Base-by-base conservation (phyloP, 2,797 vertebrate species). In the Philypnodon macrostomus region DNA sequence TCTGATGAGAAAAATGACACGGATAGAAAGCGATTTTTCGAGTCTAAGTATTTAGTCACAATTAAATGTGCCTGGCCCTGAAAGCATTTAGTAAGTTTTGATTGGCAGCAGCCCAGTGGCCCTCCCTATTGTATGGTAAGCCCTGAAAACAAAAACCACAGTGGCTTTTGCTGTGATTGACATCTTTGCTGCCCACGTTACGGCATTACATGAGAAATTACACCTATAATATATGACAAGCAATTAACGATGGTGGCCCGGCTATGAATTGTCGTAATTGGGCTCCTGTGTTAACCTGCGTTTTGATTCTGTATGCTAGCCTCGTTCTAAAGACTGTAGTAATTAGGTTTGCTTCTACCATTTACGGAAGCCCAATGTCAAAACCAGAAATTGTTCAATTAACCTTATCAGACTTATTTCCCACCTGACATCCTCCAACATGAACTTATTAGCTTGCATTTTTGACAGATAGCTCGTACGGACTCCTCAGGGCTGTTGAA, bases 351-450 rank as follows among this genome's bases (percentile, higher is more conserved):
- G 19, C 50, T 47, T n/a, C n/a, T n/a, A n/a, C n/a, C n/a, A n/a
- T n/a, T n/a, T 47, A 33, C 9, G 2, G 31, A 5, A 29, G 32
- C 38, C 47, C 34, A 7, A 2, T 17, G 23, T 45, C 31, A 42
- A 57, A 77, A 74, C 47, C 51, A 45, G 16, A 67, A 75, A 80
- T 64, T 55, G 52, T 64, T 76, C 52, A 72, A 48, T 83, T 81
- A 79, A 77, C 70, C 58, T 74, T 74, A 77, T 70, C 60, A 53
- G 47, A 29, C 49, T 38, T 44, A 44, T 67, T 73, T 77, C 31
- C 58, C 34, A 31, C 12, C 49, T 7, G 21, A 16, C 26, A 21
- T n/a, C 46, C 32, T 45, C 23, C 17, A 52, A n/a, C n/a, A 30
- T 36, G 7, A 66, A 58, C 59, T 47, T 36, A 62, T 63, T 63